Base-by-base conservation (phyloP, 2,113 vertebrate genomes). In the Macaca nemestrina region DNA sequence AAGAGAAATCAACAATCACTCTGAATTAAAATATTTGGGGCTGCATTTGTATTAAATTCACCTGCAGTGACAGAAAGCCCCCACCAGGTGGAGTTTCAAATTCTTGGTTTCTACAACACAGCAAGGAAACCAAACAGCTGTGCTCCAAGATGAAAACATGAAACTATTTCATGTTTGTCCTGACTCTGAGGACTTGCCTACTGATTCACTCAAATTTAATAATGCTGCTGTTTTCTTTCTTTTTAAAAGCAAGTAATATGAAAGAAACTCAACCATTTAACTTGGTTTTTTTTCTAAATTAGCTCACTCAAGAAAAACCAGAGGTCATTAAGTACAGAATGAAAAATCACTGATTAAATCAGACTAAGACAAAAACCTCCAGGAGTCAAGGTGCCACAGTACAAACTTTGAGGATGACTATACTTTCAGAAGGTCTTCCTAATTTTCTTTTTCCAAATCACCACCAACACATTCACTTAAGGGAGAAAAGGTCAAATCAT, bases 51-150 rank as follows among this genome's bases (percentile, higher is more conserved):
- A 38, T 79, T 64, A 88, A 83, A 94, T 40, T 27, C 73, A 82
- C 8, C 68, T 73, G 92, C 92, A 98, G 83, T 84, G 87, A 75
- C 78, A 67, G 72, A 89, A 92, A 97, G 73, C 0, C 0, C 78
- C 97, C 97, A 97, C 95, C 91, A 97, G 97, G 83, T 96, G 97
- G 96, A 94, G 97, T 50, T 88, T 25, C 30, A 87, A 67, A 25
- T 70, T 67, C 61, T 48, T 22, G 50, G 30, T 93, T 94, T 92
- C 48, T 38, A 90, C 59, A 80, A 64, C 23, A 23, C 27, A 64
- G 52, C 12, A 82, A 50, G 75, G 57, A 68, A 76, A 88, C 48
- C 40, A 61, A 52, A 50, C 0, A 80, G 48, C 1, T 64, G 12
- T 72, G 70, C 38, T 59, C 67, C 45, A 10, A 18, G 25, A 59